These are phyloP conservation scores for Drosophila chauvacae DNA, from an alignment of 1,140 invertebrate species.

Conservation along the genomic window DNA sequence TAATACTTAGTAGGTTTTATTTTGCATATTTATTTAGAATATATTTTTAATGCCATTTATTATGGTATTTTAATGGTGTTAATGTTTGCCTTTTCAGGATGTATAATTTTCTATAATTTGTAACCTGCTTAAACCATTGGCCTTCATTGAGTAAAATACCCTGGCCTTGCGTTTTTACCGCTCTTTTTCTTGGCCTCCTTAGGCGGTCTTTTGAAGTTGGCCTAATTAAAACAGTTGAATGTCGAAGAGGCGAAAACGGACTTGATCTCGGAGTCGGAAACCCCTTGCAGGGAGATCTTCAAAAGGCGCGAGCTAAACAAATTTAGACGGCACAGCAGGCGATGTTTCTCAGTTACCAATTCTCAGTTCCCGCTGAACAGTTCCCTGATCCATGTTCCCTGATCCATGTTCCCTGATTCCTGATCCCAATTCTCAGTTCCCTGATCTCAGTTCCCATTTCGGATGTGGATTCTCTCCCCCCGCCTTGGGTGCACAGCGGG, in stretches of 20 bases:
- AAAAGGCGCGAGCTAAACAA: slow-evolving; percentile 73
- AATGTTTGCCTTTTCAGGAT: too few relatives aligned
- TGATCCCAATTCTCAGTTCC: background rate
- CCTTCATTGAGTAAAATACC: background rate
- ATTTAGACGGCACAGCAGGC: slow-evolving; percentile 70
- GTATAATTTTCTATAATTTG: background rate
- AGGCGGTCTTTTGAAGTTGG: slow-evolving; percentile 22
- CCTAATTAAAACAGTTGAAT: slow-evolving; percentile 66
- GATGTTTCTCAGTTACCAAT: slow-evolving; percentile 14
- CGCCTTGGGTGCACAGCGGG: slow-evolving; percentile 49
- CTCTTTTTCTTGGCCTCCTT: slow-evolving; percentile 4
- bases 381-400: background rate
- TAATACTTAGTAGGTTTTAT: background rate
- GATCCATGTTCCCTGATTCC: background rate
- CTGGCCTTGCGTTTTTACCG: background rate
- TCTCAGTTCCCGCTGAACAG: background rate
- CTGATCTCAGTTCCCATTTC: background rate
- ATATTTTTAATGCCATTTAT: background rate
- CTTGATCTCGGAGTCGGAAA: slow-evolving; percentile 1
- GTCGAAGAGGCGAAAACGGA: slow-evolving; percentile 31
- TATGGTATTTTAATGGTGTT: too few relatives aligned
- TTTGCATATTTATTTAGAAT: background rate
- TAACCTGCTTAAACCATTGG: too few relatives aligned
- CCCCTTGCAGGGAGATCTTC: slow-evolving; percentile 10
- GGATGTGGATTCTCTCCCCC: slow-evolving; percentile 1